These are phyloP conservation scores for Deroplatys truncata DNA, from an alignment of 2,888 invertebrate genomes.

Conservation along the genomic window DNA sequence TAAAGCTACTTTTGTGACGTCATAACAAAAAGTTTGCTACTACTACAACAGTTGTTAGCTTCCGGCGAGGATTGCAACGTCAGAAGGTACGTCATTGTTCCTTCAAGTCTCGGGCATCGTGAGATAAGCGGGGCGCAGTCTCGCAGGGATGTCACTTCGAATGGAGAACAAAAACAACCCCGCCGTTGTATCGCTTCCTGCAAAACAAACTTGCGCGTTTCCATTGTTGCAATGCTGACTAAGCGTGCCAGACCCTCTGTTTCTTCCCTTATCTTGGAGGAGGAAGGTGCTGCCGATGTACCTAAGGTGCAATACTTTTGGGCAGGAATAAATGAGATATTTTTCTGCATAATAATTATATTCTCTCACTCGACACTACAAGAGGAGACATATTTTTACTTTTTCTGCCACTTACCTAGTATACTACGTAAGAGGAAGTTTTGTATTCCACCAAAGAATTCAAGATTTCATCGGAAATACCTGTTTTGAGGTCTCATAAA, in stretches of 20 bases:
- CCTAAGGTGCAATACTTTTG: no score
- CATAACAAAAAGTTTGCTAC: neutral
- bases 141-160: neutral
- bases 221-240: neutral
- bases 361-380: no score
- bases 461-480: no score
- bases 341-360: no score
- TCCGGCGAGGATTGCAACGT: neutral
- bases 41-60: neutral
- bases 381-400: no score
- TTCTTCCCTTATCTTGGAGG: neutral
- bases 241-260: neutral
- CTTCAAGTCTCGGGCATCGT: neutral
- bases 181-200: neutral
- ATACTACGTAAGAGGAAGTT: no score
- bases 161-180: neutral
- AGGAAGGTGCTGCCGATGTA: neutral
- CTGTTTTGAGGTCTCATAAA: no score
- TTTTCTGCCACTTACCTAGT: no score
- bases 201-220: neutral
- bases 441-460: no score
- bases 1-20: neutral
- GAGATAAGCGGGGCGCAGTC: neutral
- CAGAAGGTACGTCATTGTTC: constrained; percentile 7
- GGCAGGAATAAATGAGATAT: no score